Percentiles rank a stretch among this genome's conserved stretches.
Conservation (phyloP, 2,888 invertebrate species). For the Leptopterna dolabrata region DNA sequence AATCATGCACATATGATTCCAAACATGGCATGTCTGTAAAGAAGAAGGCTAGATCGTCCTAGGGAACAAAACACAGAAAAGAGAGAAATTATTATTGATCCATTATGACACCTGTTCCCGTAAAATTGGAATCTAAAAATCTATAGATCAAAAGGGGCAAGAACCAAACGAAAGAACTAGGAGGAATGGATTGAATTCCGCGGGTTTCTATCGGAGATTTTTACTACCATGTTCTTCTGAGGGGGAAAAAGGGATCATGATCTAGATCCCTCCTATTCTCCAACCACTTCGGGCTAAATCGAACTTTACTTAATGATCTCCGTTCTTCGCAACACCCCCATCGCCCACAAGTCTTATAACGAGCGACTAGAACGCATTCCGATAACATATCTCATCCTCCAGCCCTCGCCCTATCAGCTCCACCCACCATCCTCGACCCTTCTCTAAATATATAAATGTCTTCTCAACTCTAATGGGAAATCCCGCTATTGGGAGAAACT, state of each 20-base stretch:
- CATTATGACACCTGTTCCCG: too few species aligned
- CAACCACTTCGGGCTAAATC: background rate
- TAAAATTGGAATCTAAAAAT: too few species aligned
- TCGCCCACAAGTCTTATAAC: conserved; percentile 21
- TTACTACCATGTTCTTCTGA: too few species aligned
- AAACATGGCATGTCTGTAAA: too few species aligned
- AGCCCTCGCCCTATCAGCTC: background rate
- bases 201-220: too few species aligned
- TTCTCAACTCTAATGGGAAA: conserved; percentile 17
- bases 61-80: too few species aligned
- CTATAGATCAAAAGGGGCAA: too few species aligned
- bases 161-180: too few species aligned
- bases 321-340: background rate
- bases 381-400: conserved; percentile 37
- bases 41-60: too few species aligned
- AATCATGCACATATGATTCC: too few species aligned
- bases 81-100: too few species aligned
- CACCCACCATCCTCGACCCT: background rate
- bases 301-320: conserved; percentile 13
- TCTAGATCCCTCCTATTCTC: background rate
- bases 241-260: background rate
- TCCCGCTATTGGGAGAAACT: background rate
- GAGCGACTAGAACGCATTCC: conserved; percentile 25
- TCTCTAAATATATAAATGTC: conserved; percentile 8
- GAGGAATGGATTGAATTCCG: too few species aligned